Conservation (phyloP, 2,888 invertebrate species). For the Agrochola circellaris region DNA sequence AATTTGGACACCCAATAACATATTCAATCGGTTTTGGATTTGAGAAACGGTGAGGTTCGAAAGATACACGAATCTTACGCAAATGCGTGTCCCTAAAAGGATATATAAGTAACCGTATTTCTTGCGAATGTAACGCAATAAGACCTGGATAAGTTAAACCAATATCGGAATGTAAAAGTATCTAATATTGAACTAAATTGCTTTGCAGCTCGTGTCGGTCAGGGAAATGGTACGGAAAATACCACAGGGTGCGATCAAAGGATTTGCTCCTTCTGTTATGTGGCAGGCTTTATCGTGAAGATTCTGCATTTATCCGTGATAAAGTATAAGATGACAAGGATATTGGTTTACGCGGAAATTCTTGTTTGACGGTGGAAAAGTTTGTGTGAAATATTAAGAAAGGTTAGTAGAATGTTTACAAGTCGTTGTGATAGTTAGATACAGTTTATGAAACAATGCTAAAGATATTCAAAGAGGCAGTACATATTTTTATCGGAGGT, state of each 20-base stretch:
- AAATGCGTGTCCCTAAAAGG: conserved; percentile 26
- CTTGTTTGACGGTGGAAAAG: background rate
- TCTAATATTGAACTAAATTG: conserved; percentile 38
- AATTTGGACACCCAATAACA: background rate
- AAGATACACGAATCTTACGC: background rate
- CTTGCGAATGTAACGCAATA: conserved; percentile 24
- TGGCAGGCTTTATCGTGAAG: conserved; percentile 25
- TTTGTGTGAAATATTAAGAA: background rate
- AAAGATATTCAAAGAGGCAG: background rate
- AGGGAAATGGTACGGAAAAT: conserved; percentile 49
- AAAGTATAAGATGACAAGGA: conserved; percentile 62
- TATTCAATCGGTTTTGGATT: conserved; percentile 24
- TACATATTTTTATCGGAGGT: conserved; percentile 1
- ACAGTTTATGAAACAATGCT: background rate
- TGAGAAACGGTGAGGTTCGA: background rate
- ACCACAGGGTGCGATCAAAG: conserved; percentile 51
- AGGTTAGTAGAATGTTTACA: background rate
- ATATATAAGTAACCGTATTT: conserved; percentile 20
- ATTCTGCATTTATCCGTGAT: conserved; percentile 44
- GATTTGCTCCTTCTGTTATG: conserved; percentile 51
- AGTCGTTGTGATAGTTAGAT: background rate
- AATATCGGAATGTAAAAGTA: conserved; percentile 43
- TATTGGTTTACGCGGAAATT: conserved; percentile 66
- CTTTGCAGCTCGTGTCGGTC: conserved; percentile 18
- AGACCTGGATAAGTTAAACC: conserved; percentile 26